Evolutionary conservation across 2,888 invertebrate species (phyloP).

Genomic region (Pammene fasciana): DNA sequence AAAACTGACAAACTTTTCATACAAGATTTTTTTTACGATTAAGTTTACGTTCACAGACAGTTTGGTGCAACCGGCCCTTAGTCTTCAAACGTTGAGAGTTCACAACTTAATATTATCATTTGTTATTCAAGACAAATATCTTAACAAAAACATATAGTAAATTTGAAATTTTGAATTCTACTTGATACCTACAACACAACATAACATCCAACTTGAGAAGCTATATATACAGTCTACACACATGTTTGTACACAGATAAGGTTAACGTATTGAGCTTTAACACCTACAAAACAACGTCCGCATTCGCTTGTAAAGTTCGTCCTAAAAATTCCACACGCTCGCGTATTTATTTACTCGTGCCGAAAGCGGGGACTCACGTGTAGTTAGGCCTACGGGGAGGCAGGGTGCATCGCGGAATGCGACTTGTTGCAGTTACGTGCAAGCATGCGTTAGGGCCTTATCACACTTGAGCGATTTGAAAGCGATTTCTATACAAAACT

Average conservation of each 20-base stretch:
- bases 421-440: conserved; percentile 65
- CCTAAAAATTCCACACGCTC: conserved; percentile 14
- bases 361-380: conserved; percentile 19
- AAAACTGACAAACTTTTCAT: too few relatives aligned
- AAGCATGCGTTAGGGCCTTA: not conserved
- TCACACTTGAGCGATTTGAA: too few relatives aligned
- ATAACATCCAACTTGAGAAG: conserved; percentile 2
- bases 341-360: conserved; percentile 31
- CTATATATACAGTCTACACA: too few relatives aligned
- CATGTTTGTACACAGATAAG: too few relatives aligned
- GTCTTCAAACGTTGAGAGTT: too few relatives aligned
- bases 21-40: too few relatives aligned
- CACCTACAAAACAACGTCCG: not conserved
- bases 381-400: conserved; percentile 34
- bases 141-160: too few relatives aligned
- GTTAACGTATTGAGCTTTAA: not conserved
- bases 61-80: too few relatives aligned
- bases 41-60: too few relatives aligned
- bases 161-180: not conserved
- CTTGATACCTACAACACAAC: not conserved
- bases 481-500: too few relatives aligned
- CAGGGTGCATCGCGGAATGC: conserved; percentile 42
- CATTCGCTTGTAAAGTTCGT: not conserved
- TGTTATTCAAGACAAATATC: too few relatives aligned
- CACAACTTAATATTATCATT: too few relatives aligned